Evolutionary conservation across 1,140 invertebrate species (phyloP), one percentile per base, ranked within the genome.

Genomic region (Drosophila gunungcola): DNA sequence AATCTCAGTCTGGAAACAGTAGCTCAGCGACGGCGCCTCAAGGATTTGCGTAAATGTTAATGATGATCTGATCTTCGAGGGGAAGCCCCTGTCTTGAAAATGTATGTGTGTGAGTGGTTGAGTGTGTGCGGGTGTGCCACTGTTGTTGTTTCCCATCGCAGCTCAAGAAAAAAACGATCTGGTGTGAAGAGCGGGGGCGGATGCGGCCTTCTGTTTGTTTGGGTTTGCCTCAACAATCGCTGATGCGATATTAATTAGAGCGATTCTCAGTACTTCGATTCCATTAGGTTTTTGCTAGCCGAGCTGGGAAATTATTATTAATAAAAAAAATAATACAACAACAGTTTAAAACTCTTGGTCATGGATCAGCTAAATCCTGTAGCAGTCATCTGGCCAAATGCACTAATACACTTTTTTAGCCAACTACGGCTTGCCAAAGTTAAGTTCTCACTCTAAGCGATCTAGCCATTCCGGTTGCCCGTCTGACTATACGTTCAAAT

Each of bases 41-140:
- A 49, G 83, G 82, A 88, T 83, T 86, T 88, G 65, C 57, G 51
- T 55, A 58, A 82, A 88, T 78, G 83, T 86, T 86, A 86, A 86
- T 86, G 84, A 83, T 88, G 79, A 88, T 85, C 82, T 69, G 45
- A 42, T 63, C 46, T 62, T 25, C 46, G 34, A 32, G 45, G 56
- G 52, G 45, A 46, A 39, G 25, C 38, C 51, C 38, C 41, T 70
- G 32, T 10, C n/a, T 32, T 32, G 5, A 32, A 7, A 29, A 1
- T 21, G 16, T 21, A 1, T 21, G 16, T 21, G 16, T 21, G 16
- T 34, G 27, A 16, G 51, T 13, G 39, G 21, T 29, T 60, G 39
- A 53, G 32, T 41, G 45, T 60, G 45, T 60, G 48, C 46, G 56
- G 51, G 32, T 42, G 41, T 52, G 69, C 41, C 57, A 36, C 42